Evolutionary conservation across 37 sponge, comb jelly and placozoan species (phyloP).

Genomic region (Petrosia ficiformis): DNA sequence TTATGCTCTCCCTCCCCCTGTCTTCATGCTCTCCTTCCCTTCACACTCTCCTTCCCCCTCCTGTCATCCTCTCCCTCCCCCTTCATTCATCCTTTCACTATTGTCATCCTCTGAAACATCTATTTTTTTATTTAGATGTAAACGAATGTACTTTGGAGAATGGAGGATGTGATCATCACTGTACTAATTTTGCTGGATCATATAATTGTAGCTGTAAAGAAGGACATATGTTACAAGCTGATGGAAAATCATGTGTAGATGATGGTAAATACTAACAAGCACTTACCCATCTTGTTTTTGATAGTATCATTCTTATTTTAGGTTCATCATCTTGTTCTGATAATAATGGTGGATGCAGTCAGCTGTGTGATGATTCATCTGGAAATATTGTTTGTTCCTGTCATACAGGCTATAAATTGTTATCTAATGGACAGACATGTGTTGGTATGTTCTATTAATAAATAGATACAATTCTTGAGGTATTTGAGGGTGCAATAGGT

Average conservation of each 20-base stretch:
- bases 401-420: slow-evolving; percentile 20
- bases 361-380: too few species aligned
- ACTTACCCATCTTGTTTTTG: neutral
- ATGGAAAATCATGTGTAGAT: slow-evolving; percentile 3
- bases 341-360: too few species aligned
- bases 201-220: neutral
- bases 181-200: slow-evolving; percentile 10
- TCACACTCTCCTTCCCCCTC: too few species aligned
- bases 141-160: slow-evolving; percentile 22
- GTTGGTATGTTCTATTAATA: neutral
- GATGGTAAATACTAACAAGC: neutral
- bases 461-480: neutral
- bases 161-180: slow-evolving; percentile 24
- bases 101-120: neutral
- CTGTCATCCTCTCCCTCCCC: too few species aligned
- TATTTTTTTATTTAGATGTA: slow-evolving; percentile 8
- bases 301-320: too few species aligned
- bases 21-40: too few species aligned
- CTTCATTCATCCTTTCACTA: neutral
- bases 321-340: too few species aligned
- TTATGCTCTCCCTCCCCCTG: neutral
- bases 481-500: too few species aligned
- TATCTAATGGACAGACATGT: neutral
- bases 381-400: too few species aligned
- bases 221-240: neutral